Base-by-base conservation (phyloP, 2,888 invertebrate species). In the Axea sp. region DNA sequence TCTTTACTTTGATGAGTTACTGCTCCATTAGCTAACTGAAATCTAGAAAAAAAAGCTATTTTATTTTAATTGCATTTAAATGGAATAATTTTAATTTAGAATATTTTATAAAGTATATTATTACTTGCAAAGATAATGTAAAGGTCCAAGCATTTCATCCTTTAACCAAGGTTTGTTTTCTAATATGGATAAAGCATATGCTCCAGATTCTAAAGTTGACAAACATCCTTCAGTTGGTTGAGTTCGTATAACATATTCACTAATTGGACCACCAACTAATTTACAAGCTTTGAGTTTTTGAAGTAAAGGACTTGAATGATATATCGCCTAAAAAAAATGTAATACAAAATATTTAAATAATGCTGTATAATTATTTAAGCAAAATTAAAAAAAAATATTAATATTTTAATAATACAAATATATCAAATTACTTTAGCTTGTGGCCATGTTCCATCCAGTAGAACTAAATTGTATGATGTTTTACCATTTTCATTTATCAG, bases 401-500 rank as follows among this genome's bases (percentile, higher is more conserved):
- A n/a, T n/a, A n/a, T n/a, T n/a, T n/a, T n/a, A n/a, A n/a, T n/a
- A n/a, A n/a, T n/a, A n/a, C n/a, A 14, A 39, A 45, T 39, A 37
- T 45, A 17, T 8, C 33, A 19, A 26, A 22, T 43, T 79, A 86
- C 87, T 87, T 96, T 96, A 1, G 97, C 97, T 88, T 98, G 97
- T 0, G 96, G 94, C 97, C 97, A 98, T 5, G 98, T 98, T 2
- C 98, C 97, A 89, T 98, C 97, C 75, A 98, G 91, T 31, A 97
- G 88, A 35, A 97, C 89, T 51, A 97, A 89, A 86, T 95, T 96
- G 83, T 94, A 95, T 5, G 90, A 90, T 24, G 79, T 78, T 47
- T 86, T 86, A 33, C 87, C 88, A 78, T 88, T 88, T 62, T 86
- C 83, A 73, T 83, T 81, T 51, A 83, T 80, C 4, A 8, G 12